Evolutionary conservation across 2,888 invertebrate species (phyloP).

Genomic region (Salticus scenicus): DNA sequence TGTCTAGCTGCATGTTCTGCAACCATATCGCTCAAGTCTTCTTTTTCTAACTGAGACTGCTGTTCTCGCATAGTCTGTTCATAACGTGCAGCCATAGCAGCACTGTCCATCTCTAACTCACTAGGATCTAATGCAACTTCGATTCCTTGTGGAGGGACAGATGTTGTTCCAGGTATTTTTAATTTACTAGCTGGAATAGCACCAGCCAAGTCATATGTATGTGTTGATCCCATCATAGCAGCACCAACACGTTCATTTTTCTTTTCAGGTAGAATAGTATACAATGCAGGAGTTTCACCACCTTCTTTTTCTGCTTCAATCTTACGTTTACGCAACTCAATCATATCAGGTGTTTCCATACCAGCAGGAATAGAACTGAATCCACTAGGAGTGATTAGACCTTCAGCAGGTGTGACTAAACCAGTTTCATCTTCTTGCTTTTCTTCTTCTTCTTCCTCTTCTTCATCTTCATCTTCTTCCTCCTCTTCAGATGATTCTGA

Average conservation of each 20-base stretch:
- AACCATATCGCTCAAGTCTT: conserved; percentile 98
- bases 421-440: conserved; percentile 83
- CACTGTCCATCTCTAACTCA: conserved; percentile 95
- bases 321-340: conserved; percentile 97
- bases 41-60: conserved; percentile 89
- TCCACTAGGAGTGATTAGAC: conserved; percentile 93
- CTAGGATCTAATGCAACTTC: conserved; percentile 98
- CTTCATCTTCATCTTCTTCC: conserved; percentile 78
- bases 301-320: conserved; percentile 97
- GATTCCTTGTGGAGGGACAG: conserved; percentile 78
- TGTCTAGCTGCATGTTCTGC: conserved; percentile 98
- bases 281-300: conserved; percentile 93
- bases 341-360: conserved; percentile 98
- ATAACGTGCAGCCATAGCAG: conserved; percentile 95
- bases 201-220: conserved; percentile 94
- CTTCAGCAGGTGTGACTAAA: conserved; percentile 91
- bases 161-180: conserved; percentile 42
- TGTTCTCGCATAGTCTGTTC: conserved; percentile 97
- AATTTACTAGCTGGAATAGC: conserved; percentile 73
- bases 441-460: conserved; percentile 78
- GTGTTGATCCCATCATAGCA: conserved; percentile 95
- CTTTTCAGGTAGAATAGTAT: conserved; percentile 96
- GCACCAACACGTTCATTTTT: conserved; percentile 90
- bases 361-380: conserved; percentile 92
- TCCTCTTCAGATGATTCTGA: conserved; percentile 89